phyloP scores from a whole-genome alignment of 1,140 invertebrate genomes.

The Nymphalis io region DNA sequence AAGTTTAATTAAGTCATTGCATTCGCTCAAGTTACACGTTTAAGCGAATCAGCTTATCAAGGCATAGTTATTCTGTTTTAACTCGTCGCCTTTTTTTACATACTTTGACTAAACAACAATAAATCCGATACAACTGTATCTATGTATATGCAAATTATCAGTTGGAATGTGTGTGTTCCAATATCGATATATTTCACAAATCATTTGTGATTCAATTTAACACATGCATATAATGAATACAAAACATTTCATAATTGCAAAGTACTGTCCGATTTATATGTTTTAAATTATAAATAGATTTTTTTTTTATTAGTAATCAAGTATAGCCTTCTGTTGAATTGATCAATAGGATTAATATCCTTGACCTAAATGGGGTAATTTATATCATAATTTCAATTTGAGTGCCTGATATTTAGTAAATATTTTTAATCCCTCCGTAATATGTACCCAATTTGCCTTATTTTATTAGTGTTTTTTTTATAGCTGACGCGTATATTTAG shows the following conservation, averaged over 20 bases:
- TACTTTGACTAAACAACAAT: too few relatives aligned
- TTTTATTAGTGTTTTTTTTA: conserved; percentile 72
- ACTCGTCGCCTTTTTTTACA: too few relatives aligned
- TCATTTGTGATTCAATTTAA: too few relatives aligned
- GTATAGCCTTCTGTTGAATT: conserved; percentile 2
- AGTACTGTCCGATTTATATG: neutral
- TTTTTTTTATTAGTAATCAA: conserved; percentile 1
- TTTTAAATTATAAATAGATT: neutral
- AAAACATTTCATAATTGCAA: neutral
- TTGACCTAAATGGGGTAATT: conserved; percentile 51
- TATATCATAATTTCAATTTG: conserved; percentile 65
- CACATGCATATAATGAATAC: too few relatives aligned
- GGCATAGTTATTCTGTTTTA: too few relatives aligned
- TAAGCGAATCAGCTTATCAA: too few relatives aligned
- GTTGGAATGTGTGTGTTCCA: too few relatives aligned
- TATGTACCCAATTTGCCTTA: conserved; percentile 70
- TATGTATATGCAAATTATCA: too few relatives aligned
- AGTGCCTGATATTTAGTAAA: conserved; percentile 64
- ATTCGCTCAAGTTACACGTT: too few relatives aligned
- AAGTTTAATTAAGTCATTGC: too few relatives aligned
- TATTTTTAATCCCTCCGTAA: conserved; percentile 72
- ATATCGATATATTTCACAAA: too few relatives aligned
- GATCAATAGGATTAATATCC: conserved; percentile 33
- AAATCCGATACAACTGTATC: too few relatives aligned
- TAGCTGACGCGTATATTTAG: conserved; percentile 55